A percentile compares a stretch with the other conserved stretches of the same genome.
Conservation (phyloP, 2,113 vertebrate genomes). For the Leucopsar rothschildi region DNA sequence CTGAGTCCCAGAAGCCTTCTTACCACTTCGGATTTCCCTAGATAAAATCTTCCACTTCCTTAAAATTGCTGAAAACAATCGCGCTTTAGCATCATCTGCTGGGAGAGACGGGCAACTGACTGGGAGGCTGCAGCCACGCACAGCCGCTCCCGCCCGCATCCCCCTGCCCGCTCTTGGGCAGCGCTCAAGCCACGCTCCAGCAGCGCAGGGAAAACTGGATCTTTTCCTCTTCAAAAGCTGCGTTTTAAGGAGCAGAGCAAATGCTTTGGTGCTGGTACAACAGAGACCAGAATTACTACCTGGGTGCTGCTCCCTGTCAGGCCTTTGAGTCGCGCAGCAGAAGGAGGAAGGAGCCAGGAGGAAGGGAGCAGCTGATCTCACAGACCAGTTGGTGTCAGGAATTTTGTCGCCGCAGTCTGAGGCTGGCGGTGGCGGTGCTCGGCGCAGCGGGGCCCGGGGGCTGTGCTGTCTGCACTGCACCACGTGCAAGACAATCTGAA, state of each 20-base stretch:
- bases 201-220: not conserved
- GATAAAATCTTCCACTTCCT: not conserved
- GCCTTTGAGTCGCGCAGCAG: not conserved
- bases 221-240: not conserved
- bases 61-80: not conserved
- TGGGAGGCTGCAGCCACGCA: not conserved
- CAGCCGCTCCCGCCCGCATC: not conserved
- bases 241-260: not conserved
- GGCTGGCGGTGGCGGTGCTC: conserved; percentile 23
- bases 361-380: conserved; percentile 48
- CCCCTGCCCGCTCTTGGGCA: not conserved
- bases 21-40: not conserved
- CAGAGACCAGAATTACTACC: not conserved
- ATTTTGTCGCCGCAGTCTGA: conserved; percentile 24
- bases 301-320: not conserved
- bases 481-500: conserved; percentile 63
- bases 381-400: not conserved
- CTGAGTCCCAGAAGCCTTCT: not conserved
- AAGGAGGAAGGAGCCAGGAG: not conserved
- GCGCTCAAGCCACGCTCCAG: not conserved
- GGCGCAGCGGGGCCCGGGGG: not conserved
- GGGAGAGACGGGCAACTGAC: conserved; percentile 59
- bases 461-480: not conserved
- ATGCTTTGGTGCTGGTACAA: not conserved
- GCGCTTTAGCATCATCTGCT: conserved; percentile 27